Evolutionary conservation across 2,888 invertebrate genomes (phyloP).

Genomic region (Campaea margaritaria): DNA sequence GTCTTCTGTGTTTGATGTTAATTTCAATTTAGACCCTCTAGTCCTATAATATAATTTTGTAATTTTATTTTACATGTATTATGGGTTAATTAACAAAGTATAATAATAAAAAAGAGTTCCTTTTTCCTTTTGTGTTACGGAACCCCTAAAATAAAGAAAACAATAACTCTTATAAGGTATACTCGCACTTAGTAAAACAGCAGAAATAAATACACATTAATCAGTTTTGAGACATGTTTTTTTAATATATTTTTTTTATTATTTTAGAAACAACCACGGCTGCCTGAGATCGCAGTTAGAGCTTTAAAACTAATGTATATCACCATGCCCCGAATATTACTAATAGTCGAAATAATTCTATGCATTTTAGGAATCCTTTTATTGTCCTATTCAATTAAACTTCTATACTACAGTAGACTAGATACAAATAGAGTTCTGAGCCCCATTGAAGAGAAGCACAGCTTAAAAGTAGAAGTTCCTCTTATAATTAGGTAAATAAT

Average conservation of each 20-base stretch:
- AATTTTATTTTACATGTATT: too few relatives aligned
- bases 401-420: slow-evolving; percentile 11
- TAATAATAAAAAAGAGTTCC: too few relatives aligned
- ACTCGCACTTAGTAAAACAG: too few relatives aligned
- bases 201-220: too few relatives aligned
- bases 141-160: too few relatives aligned
- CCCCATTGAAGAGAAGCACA: not conserved
- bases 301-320: slow-evolving; percentile 28
- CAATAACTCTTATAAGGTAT: too few relatives aligned
- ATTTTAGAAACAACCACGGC: slow-evolving; percentile 44
- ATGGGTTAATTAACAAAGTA: too few relatives aligned
- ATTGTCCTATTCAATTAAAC: slow-evolving; percentile 24
- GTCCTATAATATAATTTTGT: too few relatives aligned
- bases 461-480: slow-evolving; percentile 15
- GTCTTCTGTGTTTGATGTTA: too few relatives aligned
- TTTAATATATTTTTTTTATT: slow-evolving; percentile 1
- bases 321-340: slow-evolving; percentile 35
- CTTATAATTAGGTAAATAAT: slow-evolving; percentile 12
- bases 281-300: slow-evolving; percentile 40
- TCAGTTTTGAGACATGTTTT: not conserved
- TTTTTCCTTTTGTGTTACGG: too few relatives aligned
- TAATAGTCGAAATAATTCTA: slow-evolving; percentile 24
- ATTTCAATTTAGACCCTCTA: too few relatives aligned
- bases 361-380: slow-evolving; percentile 23
- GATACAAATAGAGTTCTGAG: not conserved